A percentile compares a stretch with the other conserved stretches of the same genome.
Evolutionary conservation across 1,140 invertebrate species (phyloP).

Genomic region (Piezodorus guildinii): DNA sequence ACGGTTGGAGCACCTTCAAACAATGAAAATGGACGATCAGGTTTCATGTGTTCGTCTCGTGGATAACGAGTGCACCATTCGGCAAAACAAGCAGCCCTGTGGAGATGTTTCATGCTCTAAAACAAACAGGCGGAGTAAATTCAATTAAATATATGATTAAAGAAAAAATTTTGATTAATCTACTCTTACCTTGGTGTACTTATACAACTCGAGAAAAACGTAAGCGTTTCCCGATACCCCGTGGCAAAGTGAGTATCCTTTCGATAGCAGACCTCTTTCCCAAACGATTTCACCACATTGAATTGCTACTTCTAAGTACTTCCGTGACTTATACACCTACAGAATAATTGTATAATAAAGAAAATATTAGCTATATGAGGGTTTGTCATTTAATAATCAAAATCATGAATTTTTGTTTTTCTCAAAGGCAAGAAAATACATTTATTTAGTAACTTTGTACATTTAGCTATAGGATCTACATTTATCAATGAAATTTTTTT

Average conservation of each 20-base stretch:
- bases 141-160: too few species aligned
- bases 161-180: too few species aligned
- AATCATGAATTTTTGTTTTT: too few species aligned
- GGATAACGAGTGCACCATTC: constrained; percentile 71
- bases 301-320: constrained; percentile 61
- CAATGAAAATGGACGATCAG: constrained; percentile 71
- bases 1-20: constrained; percentile 61
- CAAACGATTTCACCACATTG: constrained; percentile 69
- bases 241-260: constrained; percentile 87
- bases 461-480: too few species aligned
- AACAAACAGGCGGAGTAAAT: constrained; percentile 26
- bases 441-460: too few species aligned
- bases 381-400: too few species aligned
- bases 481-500: too few species aligned
- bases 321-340: constrained; percentile 57
- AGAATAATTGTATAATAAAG: constrained; percentile 24
- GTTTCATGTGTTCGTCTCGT: constrained; percentile 47
- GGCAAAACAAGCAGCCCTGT: constrained; percentile 67
- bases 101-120: constrained; percentile 54
- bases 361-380: too few species aligned
- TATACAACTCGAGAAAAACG: constrained; percentile 67
- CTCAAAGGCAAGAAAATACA: too few species aligned
- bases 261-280: constrained; percentile 70
- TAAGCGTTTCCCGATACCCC: constrained; percentile 87
- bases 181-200: constrained; percentile 53